A percentile compares a stretch with the other conserved stretches of the same genome.
phyloP scores from a whole-genome alignment of 2,888 invertebrate genomes.

The Sesia bembeciformis region DNA sequence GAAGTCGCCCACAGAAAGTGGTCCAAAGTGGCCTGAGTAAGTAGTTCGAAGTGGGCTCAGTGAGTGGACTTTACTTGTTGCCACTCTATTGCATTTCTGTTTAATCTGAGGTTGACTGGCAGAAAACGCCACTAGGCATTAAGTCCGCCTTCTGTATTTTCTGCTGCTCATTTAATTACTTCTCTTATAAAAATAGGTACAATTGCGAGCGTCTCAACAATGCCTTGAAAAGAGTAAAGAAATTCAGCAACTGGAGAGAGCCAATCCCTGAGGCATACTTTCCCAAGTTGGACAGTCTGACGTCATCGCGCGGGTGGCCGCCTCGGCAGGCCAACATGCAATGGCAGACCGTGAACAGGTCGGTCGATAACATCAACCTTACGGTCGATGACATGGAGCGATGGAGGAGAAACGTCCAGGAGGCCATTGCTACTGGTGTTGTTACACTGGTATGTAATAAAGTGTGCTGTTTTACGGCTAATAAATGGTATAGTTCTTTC shows the following conservation, averaged over 20 bases:
- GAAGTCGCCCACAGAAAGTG: too few species aligned
- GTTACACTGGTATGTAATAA: conserved; percentile 63
- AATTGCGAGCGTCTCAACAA: conserved; percentile 86
- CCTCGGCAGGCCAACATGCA: conserved; percentile 76
- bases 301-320: conserved; percentile 82
- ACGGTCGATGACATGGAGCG: conserved; percentile 80
- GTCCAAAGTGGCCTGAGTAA: too few species aligned
- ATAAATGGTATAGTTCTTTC: too few species aligned
- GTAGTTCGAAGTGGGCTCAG: too few species aligned
- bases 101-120: too few species aligned
- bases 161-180: too few species aligned
- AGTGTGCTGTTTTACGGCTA: too few species aligned
- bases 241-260: conserved; percentile 76
- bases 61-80: too few species aligned
- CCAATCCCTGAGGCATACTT: conserved; percentile 86
- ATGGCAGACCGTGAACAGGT: conserved; percentile 79
- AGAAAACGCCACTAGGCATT: too few species aligned
- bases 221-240: conserved; percentile 75
- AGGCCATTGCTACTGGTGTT: conserved; percentile 81
- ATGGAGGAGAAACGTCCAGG: conserved; percentile 83
- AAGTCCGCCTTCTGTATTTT: too few species aligned
- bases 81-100: not conserved
- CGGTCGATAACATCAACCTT: conserved; percentile 73
- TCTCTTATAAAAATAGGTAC: conserved; percentile 58
- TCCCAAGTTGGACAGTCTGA: conserved; percentile 84